Base-by-base conservation (phyloP, 2,797 vertebrate species). In the Chaenodraco wilsoni region DNA sequence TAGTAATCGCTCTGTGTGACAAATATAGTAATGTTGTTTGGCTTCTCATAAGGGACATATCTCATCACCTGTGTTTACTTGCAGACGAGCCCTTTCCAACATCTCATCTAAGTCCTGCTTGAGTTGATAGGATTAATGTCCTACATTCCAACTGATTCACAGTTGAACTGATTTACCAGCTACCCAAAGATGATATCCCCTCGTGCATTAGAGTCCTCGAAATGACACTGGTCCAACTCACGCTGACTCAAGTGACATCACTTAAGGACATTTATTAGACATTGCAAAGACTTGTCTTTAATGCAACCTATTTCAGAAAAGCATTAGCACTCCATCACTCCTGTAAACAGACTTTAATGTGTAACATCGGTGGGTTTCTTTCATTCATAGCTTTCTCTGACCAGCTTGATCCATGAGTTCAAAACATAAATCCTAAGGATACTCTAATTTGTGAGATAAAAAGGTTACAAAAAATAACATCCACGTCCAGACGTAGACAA, bases 61-160 rank as follows among this genome's bases (percentile, higher is more conserved):
- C 5, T 11, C 3, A 3, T 63, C 43, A 37, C 3, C 45, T 17
- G 27, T 78, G 72, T 84, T 89, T 82, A 82, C 59, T 44, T 48
- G 65, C 43, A 75, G 66, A 50, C 33, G 5, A 76, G 43, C 31
- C 13, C 37, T 90, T 89, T 89, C 74, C 82, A 71, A 11, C 81
- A 81, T 84, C 84, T 89, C 83, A 85, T 91, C 85, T 87, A 84
- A 88, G 80, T 51, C 84, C 70, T 75, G 72, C 83, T 91, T 76
- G 68, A 80, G 82, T 76, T 90, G 89, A 93, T 89, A 80, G 89
- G 90, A 91, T 91, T 87, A 78, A 80, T 77, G 73, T 77, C 73
- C 79, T 70, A 72, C 86, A 87, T 85, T 85, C 63, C 59, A 72
- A 66, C 80, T 89, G 86, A 86, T 49, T 82, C 84, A 65, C 87